These are phyloP conservation scores for Diorhabda sublineata DNA, from an alignment of 1,140 invertebrate genomes.

Conservation along the genomic window DNA sequence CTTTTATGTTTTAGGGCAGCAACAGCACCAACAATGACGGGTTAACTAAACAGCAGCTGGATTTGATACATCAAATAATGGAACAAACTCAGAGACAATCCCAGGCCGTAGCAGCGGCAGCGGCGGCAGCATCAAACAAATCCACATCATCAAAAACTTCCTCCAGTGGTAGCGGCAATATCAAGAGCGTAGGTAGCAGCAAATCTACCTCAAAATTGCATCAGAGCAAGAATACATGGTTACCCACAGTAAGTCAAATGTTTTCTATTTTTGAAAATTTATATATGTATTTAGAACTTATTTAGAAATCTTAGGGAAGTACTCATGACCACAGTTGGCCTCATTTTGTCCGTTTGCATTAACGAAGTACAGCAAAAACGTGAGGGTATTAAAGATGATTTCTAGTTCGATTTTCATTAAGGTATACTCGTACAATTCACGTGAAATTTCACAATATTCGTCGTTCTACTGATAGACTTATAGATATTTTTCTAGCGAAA, in stretches of 20 bases:
- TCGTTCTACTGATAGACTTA: too few species aligned
- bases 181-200: conserved; percentile 9
- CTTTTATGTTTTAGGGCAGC: conserved; percentile 42
- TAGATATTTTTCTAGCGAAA: too few species aligned
- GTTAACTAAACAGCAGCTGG: conserved; percentile 67
- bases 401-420: too few species aligned
- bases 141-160: conserved; percentile 37
- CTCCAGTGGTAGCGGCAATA: conserved; percentile 33
- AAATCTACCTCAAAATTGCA: conserved; percentile 21
- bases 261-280: too few species aligned
- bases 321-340: too few species aligned
- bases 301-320: too few species aligned
- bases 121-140: conserved; percentile 35
- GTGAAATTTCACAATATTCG: too few species aligned
- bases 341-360: too few species aligned
- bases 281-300: too few species aligned
- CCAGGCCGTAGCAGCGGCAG: conserved; percentile 43
- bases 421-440: too few species aligned
- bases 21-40: conserved; percentile 58
- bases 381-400: too few species aligned
- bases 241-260: conserved; percentile 22
- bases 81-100: conserved; percentile 60
- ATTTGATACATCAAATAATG: conserved; percentile 75
- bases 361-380: too few species aligned
- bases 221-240: conserved; percentile 18